These are phyloP conservation scores for Tautogolabrus adspersus DNA, from an alignment of 2,113 vertebrate species.

Conservation along the genomic window DNA sequence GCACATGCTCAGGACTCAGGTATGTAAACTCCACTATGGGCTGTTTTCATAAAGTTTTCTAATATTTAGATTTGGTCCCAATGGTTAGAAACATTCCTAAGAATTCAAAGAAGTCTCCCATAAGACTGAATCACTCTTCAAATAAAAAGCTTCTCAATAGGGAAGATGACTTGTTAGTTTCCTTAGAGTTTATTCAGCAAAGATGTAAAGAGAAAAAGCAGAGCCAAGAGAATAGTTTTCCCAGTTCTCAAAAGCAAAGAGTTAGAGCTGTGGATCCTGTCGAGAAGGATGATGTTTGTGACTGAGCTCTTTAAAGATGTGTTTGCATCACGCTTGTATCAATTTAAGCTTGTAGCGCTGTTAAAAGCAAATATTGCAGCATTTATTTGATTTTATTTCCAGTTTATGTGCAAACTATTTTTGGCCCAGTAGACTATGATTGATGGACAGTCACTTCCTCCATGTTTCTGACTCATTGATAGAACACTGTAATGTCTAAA, in stretches of 20 bases:
- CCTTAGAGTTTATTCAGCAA: not conserved
- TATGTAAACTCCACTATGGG: conserved; percentile 70
- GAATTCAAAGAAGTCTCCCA: conserved; percentile 1
- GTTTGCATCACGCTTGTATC: not conserved
- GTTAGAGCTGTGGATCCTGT: conserved; percentile 6
- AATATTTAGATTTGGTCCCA: conserved; percentile 21
- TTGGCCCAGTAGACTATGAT: too few species aligned
- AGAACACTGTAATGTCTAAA: too few species aligned
- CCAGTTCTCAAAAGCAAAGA: not conserved
- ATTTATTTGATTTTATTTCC: conserved; percentile 16
- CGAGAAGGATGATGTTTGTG: not conserved
- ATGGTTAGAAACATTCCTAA: not conserved
- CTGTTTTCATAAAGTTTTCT: not conserved
- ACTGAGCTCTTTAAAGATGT: not conserved
- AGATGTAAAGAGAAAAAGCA: not conserved
- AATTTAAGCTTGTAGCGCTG: not conserved
- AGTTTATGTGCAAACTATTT: not conserved
- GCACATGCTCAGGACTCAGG: conserved; percentile 92
- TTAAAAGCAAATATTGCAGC: conserved; percentile 5
- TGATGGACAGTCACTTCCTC: too few species aligned
- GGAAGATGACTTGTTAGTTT: not conserved
- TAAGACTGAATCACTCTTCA: conserved; percentile 1
- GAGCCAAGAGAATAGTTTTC: not conserved
- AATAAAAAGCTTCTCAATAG: not conserved
- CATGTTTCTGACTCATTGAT: too few species aligned